Base-by-base conservation (phyloP, 1,140 invertebrate species). In the Drosophila grimshawi region DNA sequence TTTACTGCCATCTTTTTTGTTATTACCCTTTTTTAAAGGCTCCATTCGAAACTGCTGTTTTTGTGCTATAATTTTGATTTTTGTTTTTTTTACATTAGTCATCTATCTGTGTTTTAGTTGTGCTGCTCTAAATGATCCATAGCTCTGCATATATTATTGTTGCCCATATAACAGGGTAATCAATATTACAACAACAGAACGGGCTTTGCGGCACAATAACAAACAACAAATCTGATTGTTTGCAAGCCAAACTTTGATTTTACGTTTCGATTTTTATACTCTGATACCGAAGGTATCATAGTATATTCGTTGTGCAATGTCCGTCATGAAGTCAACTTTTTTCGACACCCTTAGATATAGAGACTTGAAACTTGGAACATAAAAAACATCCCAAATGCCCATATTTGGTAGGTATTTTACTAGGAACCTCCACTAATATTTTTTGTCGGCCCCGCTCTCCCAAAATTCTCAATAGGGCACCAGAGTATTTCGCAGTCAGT, bases 201-300 rank as follows among this genome's bases (percentile, higher is more conserved):
- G 48, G 35, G 35, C 32, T 11, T 63, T 72, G 74, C 72, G 73
- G 73, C 70, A 76, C 70, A 86, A 78, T 78, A 60, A 80, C 78
- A 69, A 81, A 78, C 82, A 86, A 81, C 66, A 70, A 81, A 76
- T 86, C 78, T 86, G 78, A 69, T 76, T 81, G 82, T 86, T 86
- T 77, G 81, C 78, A 85, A 78, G 4, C 81, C 66, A 80, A 85
- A 85, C 65, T 85, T 85, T 82, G 69, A 71, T 81, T 86, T 77
- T 60, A 53, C 61, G 71, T 70, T 62, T 61, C 37, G 10, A 27
- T 49, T 73, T 37, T 19, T 19, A 19, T 19, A 19, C 19, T 19
- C 19, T 19, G 2, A 19, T 19, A 19, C 19, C 19, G 19, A 19
- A 19, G 19, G 19, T 19, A 19, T 19, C 19, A 19, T 19, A 19